Conservation (phyloP, 2,888 invertebrate species). For the Balanococcus diminutus region DNA sequence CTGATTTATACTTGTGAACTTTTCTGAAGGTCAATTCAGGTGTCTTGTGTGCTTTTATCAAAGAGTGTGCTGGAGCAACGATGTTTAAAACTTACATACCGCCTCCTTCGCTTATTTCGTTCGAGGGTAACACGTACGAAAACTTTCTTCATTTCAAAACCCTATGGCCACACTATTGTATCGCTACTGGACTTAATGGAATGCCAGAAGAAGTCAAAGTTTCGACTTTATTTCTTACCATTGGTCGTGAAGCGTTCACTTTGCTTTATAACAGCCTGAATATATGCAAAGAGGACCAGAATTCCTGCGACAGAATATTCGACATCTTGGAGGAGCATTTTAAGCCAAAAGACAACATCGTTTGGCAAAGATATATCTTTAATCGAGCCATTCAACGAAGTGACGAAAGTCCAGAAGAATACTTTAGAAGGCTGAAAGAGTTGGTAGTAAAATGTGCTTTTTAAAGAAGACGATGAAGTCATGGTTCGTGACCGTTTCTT, state of each 20-base stretch:
- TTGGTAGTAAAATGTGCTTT: not conserved
- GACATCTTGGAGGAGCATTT: not conserved
- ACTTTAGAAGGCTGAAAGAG: not conserved
- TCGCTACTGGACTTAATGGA: not conserved
- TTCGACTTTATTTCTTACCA: not conserved
- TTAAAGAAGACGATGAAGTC: not conserved
- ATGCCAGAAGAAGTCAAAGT: not conserved
- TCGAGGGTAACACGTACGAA: not conserved
- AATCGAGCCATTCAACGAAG: not conserved
- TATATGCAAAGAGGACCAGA: not conserved
- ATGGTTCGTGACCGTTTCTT: not conserved
- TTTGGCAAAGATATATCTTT: not conserved
- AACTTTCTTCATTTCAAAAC: not conserved
- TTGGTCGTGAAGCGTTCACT: not conserved
- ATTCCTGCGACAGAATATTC: not conserved
- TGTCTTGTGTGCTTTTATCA: too few species aligned
- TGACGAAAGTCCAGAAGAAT: not conserved
- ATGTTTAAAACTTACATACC: too few species aligned
- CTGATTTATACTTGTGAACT: too few species aligned
- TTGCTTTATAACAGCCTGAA: not conserved
- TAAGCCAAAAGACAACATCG: not conserved
- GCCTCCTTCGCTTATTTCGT: not conserved
- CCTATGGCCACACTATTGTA: not conserved
- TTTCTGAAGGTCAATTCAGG: too few species aligned
- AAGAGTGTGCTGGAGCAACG: too few species aligned